These are phyloP conservation scores for Theocolax elegans DNA, from an alignment of 1,140 invertebrate species.

Conservation along the genomic window DNA sequence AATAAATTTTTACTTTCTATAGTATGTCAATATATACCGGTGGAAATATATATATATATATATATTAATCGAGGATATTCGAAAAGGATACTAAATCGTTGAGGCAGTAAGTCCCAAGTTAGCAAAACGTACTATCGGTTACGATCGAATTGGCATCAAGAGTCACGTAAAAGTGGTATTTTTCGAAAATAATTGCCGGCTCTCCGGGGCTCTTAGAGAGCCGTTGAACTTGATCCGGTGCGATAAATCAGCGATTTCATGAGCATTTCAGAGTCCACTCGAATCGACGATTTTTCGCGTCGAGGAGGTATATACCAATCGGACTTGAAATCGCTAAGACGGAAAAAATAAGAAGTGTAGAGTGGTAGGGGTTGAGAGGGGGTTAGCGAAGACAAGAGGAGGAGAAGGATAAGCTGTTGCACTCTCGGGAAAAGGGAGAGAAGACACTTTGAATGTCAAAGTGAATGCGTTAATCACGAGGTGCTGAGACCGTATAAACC, in stretches of 20 bases:
- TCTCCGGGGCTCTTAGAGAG: neutral
- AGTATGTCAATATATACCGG: no score
- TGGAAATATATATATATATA: no score
- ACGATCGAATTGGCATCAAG: neutral
- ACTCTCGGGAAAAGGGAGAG: constrained; percentile 2
- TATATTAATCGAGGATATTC: no score
- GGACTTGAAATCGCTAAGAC: neutral
- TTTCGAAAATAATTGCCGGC: constrained; percentile 13
- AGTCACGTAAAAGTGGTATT: neutral
- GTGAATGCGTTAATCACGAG: constrained; percentile 49
- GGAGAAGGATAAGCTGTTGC: neutral
- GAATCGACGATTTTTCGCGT: neutral
- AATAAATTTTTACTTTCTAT: no score
- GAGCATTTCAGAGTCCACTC: constrained; percentile 14
- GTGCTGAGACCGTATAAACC: constrained; percentile 44
- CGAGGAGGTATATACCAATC: neutral
- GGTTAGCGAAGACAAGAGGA: no score
- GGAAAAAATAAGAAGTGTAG: neutral
- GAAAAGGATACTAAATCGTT: no score
- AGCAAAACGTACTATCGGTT: neutral
- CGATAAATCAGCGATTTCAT: constrained; percentile 26
- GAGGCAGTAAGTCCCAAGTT: no score
- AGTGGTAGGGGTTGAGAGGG: no score
- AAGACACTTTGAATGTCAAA: constrained; percentile 47
- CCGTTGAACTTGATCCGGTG: neutral